Base-by-base conservation (phyloP, 2,113 vertebrate genomes). In the Sclerurus mexicanus region DNA sequence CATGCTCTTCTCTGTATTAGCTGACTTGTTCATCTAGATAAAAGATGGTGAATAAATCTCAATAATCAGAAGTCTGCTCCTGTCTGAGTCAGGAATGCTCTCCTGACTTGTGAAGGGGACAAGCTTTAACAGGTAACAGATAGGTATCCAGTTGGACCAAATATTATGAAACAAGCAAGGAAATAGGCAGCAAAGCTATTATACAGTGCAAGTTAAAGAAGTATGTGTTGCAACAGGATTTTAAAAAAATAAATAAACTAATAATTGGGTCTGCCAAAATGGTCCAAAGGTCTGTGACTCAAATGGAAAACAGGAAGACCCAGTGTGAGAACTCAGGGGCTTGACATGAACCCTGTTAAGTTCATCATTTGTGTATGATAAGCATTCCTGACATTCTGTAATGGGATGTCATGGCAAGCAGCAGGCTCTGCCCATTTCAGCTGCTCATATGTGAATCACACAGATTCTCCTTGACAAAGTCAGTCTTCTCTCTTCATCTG, bases 321-420 rank as follows among this genome's bases (percentile, higher is more conserved):
- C 27, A 39, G 23, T 12, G 30, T 20, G 31, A 83, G 66, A 60
- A 68, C 47, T 37, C 55, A 39, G 46, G 21, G 27, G 7, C 33
- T 62, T 31, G 37, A 28, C 13, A 64, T 3, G 23, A 68, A 72
- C 47, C 8, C 30, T 50, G 24, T 24, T 50, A 71, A 71, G 14
- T 11, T 23, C 25, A 52, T 16, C 0, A 0, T 60, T 60, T 8
- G 4, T 55, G 19, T 9, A 35, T 10, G 42, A 63, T 50, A 63
- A 87, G 13, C 33, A 25, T 14, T 30, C 14, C 78, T 79, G 52
- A 37, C 0, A 1, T 21, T 76, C 1, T 2, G 14, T 42, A 47
- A 64, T 33, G 53, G 67, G 49, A 37, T 52, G 22, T 35, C 64
- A 80, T 0, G 2, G 10, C 44, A 44, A 66, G 52, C 35, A 52